These are phyloP conservation scores for Urechis unicinctus DNA, from an alignment of 2,888 invertebrate genomes.

Conservation along the genomic window DNA sequence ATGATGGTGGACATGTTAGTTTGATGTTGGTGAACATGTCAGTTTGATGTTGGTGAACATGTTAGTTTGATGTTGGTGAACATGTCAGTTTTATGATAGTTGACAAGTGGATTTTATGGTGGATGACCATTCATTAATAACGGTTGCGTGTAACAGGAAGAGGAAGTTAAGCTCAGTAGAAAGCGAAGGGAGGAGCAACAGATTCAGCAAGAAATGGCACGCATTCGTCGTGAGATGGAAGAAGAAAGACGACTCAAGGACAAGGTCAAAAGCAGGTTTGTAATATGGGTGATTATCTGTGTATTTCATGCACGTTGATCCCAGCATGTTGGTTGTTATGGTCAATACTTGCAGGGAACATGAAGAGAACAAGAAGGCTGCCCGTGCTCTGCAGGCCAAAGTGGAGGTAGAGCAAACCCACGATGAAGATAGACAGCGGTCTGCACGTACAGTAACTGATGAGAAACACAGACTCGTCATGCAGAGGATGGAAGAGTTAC, in stretches of 20 bases:
- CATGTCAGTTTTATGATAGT: no score
- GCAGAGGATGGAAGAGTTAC: conserved; percentile 20
- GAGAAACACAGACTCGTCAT: conserved; percentile 18
- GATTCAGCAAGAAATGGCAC: conserved; percentile 40
- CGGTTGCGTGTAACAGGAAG: conserved; percentile 30
- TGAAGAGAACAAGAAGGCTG: conserved; percentile 12
- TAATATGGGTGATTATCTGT: neutral
- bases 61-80: no score
- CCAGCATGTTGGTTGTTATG: no score
- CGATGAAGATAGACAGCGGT: no score
- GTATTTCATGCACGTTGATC: no score
- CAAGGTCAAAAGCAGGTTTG: conserved; percentile 28
- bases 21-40: no score
- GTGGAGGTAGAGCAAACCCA: neutral
- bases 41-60: no score
- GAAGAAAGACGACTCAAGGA: conserved; percentile 29
- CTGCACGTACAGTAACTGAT: conserved; percentile 25
- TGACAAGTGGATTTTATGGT: neutral
- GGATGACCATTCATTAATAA: neutral
- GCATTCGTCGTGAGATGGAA: conserved; percentile 43
- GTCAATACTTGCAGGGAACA: neutral
- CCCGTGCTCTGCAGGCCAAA: conserved; percentile 22
- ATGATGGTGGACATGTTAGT: no score
- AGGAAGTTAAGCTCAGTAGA: conserved; percentile 28
- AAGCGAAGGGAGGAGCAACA: conserved; percentile 37